phyloP scores from a whole-genome alignment of 2,888 invertebrate genomes.

The Cheilosia variabilis region DNA sequence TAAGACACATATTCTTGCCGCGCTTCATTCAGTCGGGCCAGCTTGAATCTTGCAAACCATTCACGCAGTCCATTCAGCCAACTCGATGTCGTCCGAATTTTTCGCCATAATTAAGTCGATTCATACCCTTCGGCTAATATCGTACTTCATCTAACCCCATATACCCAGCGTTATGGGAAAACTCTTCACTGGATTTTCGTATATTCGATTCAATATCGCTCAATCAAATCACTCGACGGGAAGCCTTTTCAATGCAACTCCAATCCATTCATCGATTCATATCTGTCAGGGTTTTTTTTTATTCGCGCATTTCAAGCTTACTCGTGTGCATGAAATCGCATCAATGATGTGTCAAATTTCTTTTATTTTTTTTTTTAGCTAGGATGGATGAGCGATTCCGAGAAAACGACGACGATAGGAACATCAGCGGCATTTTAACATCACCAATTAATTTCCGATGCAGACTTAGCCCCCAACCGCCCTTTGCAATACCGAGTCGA shows the following conservation, averaged over 20 bases:
- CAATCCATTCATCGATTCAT: slow-evolving; percentile 40
- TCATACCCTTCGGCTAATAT: neutral
- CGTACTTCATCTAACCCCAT: too few relatives aligned
- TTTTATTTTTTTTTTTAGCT: slow-evolving; percentile 17
- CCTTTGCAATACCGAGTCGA: neutral
- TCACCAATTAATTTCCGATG: slow-evolving; percentile 46
- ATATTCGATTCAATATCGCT: slow-evolving; percentile 36
- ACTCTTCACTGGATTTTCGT: slow-evolving; percentile 5
- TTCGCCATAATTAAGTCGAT: slow-evolving; percentile 3
- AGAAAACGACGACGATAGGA: slow-evolving; percentile 17
- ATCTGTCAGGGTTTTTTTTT: slow-evolving; percentile 34
- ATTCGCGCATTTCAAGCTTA: slow-evolving; percentile 27
- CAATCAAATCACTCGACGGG: slow-evolving; percentile 49
- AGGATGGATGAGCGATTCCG: slow-evolving; percentile 6
- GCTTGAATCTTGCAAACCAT: too few relatives aligned
- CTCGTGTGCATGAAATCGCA: slow-evolving; percentile 65
- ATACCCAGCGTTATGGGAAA: neutral
- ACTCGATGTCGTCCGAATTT: neutral
- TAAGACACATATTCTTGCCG: too few relatives aligned
- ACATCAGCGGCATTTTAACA: slow-evolving; percentile 32
- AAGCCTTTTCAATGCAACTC: slow-evolving; percentile 35
- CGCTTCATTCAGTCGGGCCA: too few relatives aligned
- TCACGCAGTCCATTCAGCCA: too few relatives aligned
- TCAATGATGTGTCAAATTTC: slow-evolving; percentile 57
- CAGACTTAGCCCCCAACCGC: slow-evolving; percentile 15